Conservation (phyloP, 2,113 vertebrate species). For the Talpa occidentalis region DNA sequence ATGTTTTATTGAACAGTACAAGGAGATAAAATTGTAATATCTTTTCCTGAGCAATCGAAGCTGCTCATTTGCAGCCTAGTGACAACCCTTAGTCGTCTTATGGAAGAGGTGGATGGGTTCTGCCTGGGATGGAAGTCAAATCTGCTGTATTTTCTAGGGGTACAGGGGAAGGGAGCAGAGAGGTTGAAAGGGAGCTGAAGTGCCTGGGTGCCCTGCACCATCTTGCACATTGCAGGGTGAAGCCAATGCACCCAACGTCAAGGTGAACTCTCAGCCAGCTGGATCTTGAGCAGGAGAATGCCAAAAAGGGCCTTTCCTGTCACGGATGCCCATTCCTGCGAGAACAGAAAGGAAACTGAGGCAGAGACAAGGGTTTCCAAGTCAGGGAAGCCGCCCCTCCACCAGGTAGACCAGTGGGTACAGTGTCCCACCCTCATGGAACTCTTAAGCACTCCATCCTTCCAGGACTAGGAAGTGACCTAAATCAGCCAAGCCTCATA, state of each 20-base stretch:
- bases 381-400: not conserved
- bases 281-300: not conserved
- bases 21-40: conserved; percentile 88
- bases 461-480: not conserved
- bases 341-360: not conserved
- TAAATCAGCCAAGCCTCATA: not conserved
- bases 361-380: not conserved
- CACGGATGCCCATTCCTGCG: not conserved
- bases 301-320: not conserved
- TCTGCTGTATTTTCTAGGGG: conserved; percentile 17
- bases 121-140: conserved; percentile 68
- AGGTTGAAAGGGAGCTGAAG: not conserved
- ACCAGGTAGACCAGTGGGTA: not conserved
- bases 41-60: conserved; percentile 85
- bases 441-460: not conserved
- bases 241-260: not conserved
- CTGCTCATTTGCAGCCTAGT: conserved; percentile 83
- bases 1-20: conserved; percentile 90
- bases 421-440: not conserved
- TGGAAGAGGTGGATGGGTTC: conserved; percentile 63
- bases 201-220: rapidly evolving
- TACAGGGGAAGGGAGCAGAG: not conserved
- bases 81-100: conserved; percentile 80
- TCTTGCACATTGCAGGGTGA: not conserved
- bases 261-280: not conserved